These are phyloP conservation scores for Scaptomyza graminum DNA, from an alignment of 1,140 invertebrate species.

Conservation along the genomic window DNA sequence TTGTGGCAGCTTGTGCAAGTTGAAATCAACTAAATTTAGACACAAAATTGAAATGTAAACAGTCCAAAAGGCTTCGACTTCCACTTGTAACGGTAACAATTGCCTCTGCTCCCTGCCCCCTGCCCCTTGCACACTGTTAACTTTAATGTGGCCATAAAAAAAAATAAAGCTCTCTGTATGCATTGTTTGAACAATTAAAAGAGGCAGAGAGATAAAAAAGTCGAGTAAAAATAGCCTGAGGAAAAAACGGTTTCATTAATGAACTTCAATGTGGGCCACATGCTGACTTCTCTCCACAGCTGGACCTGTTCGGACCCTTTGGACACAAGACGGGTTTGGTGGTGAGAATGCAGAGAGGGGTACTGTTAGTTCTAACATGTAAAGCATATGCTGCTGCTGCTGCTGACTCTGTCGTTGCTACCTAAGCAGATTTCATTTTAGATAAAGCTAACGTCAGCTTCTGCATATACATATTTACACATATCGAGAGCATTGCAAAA, in stretches of 20 bases:
- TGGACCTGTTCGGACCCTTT: constrained; percentile 10
- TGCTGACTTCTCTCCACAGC: constrained; percentile 21
- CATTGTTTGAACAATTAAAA: constrained; percentile 68
- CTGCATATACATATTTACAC: constrained; percentile 47
- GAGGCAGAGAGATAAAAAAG: constrained; percentile 22
- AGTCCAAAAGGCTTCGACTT: constrained; percentile 47
- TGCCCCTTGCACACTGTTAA: constrained; percentile 48
- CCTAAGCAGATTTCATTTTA: constrained; percentile 78
- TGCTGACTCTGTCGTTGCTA: constrained; percentile 36
- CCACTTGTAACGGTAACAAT: constrained; percentile 36
- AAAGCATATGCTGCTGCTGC: constrained; percentile 2
- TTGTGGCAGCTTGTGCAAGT: constrained; percentile 49
- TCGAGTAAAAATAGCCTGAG: constrained; percentile 41
- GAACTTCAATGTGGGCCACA: constrained; percentile 68
- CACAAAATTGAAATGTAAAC: constrained; percentile 58
- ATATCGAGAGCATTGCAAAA: constrained; percentile 37
- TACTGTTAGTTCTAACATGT: neutral
- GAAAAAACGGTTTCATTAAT: constrained; percentile 63
- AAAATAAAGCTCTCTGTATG: constrained; percentile 6
- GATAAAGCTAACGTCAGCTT: constrained; percentile 71
- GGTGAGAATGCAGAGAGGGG: neutral
- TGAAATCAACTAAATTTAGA: constrained; percentile 66
- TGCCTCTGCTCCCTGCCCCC: neutral
- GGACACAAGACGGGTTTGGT: neutral
- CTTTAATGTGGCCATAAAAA: constrained; percentile 72